These are phyloP conservation scores for Manis crassicaudata DNA, from an alignment of 2,797 vertebrate genomes.

Conservation along the genomic window DNA sequence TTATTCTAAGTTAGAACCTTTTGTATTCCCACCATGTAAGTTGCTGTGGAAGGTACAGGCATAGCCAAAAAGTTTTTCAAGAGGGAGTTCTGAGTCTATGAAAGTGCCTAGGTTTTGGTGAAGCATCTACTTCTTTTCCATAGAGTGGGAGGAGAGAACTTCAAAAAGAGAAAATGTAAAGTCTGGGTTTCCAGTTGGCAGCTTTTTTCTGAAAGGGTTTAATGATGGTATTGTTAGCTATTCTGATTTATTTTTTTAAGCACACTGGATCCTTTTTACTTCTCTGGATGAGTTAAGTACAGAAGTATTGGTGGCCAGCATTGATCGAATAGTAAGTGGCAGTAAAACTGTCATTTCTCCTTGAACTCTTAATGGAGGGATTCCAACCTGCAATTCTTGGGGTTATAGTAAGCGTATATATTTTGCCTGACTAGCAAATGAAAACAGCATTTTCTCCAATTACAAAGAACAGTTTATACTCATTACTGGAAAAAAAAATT, in stretches of 20 bases:
- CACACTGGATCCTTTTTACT: not conserved
- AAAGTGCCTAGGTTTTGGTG: not conserved
- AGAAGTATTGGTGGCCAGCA: not conserved
- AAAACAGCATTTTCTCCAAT: conserved; percentile 9
- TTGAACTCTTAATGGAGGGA: not conserved
- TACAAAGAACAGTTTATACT: not conserved
- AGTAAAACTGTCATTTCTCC: conserved; percentile 4
- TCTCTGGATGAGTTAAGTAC: not conserved
- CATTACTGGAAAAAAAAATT: not conserved
- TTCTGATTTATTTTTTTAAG: not conserved
- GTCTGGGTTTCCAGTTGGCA: not conserved
- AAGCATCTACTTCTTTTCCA: not conserved
- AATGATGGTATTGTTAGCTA: not conserved
- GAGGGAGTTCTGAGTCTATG: not conserved
- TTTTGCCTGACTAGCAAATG: not conserved
- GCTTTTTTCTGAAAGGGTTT: conserved; percentile 6
- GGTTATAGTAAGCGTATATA: not conserved
- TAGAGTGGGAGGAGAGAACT: not conserved
- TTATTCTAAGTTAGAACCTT: not conserved
- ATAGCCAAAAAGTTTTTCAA: not conserved
- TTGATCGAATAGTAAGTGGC: not conserved
- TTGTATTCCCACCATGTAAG: not conserved
- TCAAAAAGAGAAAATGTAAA: not conserved
- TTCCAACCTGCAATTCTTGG: not conserved
- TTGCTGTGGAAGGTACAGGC: not conserved